Percentiles rank a stretch among this genome's conserved stretches.
Conservation (phyloP, 2,797 vertebrate genomes). For the Halcyon smyrnensis region DNA sequence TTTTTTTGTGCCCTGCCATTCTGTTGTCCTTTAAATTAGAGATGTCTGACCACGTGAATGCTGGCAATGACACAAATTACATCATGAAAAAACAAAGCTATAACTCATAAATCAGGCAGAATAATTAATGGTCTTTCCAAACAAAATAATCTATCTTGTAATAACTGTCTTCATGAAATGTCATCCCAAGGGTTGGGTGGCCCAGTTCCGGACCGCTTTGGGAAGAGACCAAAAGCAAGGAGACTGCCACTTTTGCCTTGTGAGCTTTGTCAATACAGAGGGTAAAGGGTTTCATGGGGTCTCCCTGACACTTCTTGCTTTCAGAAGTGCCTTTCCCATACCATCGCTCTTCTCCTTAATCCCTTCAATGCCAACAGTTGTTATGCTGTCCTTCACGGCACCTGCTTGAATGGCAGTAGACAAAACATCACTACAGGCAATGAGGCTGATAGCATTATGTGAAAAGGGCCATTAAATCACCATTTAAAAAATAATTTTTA, state of each 20-base stretch:
- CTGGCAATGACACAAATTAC: constrained; percentile 57
- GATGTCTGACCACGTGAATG: constrained; percentile 1
- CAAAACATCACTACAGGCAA: not conserved
- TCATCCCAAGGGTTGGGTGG: not conserved
- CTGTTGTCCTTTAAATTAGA: not conserved
- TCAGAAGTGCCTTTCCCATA: not conserved
- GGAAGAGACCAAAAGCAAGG: not conserved
- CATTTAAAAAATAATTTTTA: constrained; percentile 73
- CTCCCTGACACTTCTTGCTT: not conserved
- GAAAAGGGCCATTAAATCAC: constrained; percentile 47
- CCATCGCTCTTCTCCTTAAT: not conserved
- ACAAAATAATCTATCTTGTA: constrained; percentile 59
- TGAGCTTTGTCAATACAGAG: constrained; percentile 1
- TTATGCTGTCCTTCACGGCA: not conserved
- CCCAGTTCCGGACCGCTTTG: not conserved
- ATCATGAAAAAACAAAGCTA: constrained; percentile 53
- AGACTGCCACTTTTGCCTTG: not conserved
- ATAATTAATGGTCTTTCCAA: constrained; percentile 60
- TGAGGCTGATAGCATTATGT: not conserved
- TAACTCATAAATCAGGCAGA: constrained; percentile 58
- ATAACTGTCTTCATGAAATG: constrained; percentile 59
- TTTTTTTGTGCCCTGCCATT: not conserved
- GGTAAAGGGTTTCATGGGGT: not conserved
- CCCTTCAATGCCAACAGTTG: not conserved
- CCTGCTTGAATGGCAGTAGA: not conserved